phyloP scores from a whole-genome alignment of 2,888 invertebrate species.

The Ditula angustiorana region DNA sequence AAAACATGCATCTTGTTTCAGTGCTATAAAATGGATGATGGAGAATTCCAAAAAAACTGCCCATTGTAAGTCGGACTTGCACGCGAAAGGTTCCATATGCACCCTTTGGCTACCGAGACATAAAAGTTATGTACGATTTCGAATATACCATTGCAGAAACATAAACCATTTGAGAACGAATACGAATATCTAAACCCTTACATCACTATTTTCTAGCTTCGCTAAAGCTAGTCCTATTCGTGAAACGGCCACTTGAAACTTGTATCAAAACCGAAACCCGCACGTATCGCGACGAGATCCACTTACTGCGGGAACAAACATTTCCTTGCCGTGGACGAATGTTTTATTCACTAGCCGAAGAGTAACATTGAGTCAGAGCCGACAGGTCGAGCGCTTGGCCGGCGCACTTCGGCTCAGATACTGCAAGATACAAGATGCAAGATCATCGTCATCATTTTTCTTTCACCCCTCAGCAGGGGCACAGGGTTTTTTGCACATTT shows the following conservation, averaged over 20 bases:
- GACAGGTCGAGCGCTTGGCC: constrained; percentile 15
- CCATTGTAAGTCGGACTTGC: too few relatives aligned
- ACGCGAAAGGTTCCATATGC: too few relatives aligned
- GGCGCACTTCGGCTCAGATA: not conserved
- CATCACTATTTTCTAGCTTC: not conserved
- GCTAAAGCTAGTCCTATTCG: not conserved
- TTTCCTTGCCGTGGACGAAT: constrained; percentile 13
- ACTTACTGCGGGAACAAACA: constrained; percentile 9
- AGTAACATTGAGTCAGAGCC: constrained; percentile 12
- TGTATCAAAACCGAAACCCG: not conserved
- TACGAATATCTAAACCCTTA: not conserved
- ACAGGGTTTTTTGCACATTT: too few relatives aligned
- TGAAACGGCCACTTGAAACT: constrained; percentile 1
- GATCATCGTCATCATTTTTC: too few relatives aligned
- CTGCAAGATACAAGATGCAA: too few relatives aligned
- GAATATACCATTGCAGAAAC: not conserved
- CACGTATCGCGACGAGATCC: constrained; percentile 4
- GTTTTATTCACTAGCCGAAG: constrained; percentile 27
- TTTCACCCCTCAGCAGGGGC: too few relatives aligned
- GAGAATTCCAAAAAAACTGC: too few relatives aligned
- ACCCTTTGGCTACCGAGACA: too few relatives aligned
- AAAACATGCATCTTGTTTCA: too few relatives aligned
- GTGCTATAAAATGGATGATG: too few relatives aligned
- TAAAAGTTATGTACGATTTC: not conserved
- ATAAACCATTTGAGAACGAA: not conserved